Evolutionary conservation across 2,113 vertebrate genomes (phyloP).

Genomic region (Notarius lentiginosus): DNA sequence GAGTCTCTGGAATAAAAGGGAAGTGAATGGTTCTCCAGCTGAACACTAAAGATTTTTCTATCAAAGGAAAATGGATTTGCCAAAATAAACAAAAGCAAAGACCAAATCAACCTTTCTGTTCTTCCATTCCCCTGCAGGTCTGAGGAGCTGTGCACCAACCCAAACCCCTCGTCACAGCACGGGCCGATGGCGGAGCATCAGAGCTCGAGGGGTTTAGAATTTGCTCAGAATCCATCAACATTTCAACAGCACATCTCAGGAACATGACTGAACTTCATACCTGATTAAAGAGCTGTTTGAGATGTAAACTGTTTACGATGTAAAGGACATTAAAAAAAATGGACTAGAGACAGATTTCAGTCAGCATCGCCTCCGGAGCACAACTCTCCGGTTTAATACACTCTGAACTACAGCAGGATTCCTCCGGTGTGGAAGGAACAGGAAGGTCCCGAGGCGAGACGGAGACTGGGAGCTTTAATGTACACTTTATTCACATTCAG

Average conservation of each 20-base stretch:
- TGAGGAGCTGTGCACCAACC: neutral
- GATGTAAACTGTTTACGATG: too few relatives aligned
- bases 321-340: too few relatives aligned
- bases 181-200: neutral
- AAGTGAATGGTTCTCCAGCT: neutral
- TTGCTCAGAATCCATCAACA: neutral
- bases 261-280: neutral
- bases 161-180: neutral
- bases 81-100: neutral
- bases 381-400: neutral
- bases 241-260: too few relatives aligned
- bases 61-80: neutral
- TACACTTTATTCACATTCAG: constrained; percentile 46
- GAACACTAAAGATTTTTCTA: neutral
- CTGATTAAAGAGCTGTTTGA: neutral
- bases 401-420: neutral
- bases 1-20: neutral
- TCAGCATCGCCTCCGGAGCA: neutral
- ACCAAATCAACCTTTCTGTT: neutral
- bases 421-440: neutral
- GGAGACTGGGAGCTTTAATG: neutral
- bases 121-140: neutral
- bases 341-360: neutral
- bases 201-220: neutral
- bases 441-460: neutral